These are phyloP conservation scores for Poliocrania exsul DNA, from an alignment of 2,797 vertebrate species.

Conservation along the genomic window DNA sequence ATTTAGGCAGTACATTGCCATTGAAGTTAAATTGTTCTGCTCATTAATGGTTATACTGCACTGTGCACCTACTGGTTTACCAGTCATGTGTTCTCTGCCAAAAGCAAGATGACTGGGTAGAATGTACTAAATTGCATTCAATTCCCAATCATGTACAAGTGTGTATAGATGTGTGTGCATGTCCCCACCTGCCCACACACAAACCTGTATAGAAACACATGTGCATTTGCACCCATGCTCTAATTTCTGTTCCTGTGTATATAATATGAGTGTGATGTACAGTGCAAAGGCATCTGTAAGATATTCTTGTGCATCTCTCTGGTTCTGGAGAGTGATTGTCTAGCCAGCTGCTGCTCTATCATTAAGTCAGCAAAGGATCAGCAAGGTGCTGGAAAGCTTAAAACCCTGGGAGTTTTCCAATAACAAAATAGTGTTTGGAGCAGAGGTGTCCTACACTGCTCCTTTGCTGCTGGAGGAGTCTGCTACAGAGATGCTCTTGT, in stretches of 20 bases:
- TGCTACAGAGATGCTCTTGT: background rate
- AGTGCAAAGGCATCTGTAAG: background rate
- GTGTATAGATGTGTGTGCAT: background rate
- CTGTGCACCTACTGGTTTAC: background rate
- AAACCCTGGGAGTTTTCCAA: background rate
- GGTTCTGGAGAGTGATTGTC: background rate
- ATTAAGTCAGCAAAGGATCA: background rate
- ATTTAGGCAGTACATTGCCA: slow-evolving; percentile 45
- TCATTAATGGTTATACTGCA: background rate
- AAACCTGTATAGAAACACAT: background rate
- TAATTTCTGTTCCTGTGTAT: background rate
- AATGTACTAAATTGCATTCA: background rate
- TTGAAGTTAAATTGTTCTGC: slow-evolving; percentile 1
- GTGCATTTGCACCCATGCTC: background rate
- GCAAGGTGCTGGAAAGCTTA: background rate
- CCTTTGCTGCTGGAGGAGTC: background rate
- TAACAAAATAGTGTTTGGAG: background rate
- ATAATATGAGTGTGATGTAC: background rate
- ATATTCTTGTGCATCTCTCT: background rate
- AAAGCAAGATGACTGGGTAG: background rate
- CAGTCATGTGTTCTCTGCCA: background rate
- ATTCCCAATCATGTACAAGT: background rate
- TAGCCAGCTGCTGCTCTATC: background rate
- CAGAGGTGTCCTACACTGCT: background rate
- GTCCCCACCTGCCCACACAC: background rate